Conservation (phyloP, 2,888 invertebrate genomes). For the Zaprionus lineosus region DNA sequence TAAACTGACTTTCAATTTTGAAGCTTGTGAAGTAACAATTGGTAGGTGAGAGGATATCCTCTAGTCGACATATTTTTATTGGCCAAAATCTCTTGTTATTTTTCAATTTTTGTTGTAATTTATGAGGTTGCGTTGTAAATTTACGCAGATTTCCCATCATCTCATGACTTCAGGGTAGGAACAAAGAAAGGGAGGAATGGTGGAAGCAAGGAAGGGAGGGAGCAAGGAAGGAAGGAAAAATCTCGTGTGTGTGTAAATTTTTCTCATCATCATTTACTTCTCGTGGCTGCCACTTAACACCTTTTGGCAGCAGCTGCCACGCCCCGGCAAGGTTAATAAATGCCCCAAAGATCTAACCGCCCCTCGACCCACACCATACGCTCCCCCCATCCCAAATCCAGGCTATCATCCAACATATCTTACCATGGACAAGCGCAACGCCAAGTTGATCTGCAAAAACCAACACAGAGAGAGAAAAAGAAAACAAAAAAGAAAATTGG, state of each 20-base stretch:
- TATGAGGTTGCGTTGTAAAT: constrained; percentile 38
- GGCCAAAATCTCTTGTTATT: constrained; percentile 48
- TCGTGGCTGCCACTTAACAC: constrained; percentile 60
- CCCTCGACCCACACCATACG: neutral
- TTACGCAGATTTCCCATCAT: constrained; percentile 55
- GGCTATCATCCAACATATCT: constrained; percentile 7
- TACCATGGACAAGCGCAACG: constrained; percentile 16
- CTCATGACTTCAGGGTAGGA: constrained; percentile 4
- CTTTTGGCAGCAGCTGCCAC: constrained; percentile 68
- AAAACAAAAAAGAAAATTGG: neutral
- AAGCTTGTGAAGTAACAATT: too few species aligned
- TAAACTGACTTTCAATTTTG: too few species aligned
- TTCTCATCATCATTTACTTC: constrained; percentile 67
- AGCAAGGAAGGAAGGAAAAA: constrained; percentile 28
- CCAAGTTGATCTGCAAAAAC: constrained; percentile 58
- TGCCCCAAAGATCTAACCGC: constrained; percentile 20
- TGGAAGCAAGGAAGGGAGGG: neutral
- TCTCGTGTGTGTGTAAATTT: constrained; percentile 48
- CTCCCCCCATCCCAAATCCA: neutral
- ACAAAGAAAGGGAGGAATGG: too few species aligned
- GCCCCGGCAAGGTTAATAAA: constrained; percentile 70
- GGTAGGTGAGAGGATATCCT: constrained; percentile 33
- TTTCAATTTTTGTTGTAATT: constrained; percentile 44
- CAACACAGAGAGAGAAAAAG: constrained; percentile 8
- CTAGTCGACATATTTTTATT: constrained; percentile 8